Conservation (phyloP, 2,888 invertebrate genomes). For the Aproaerema taeniolella region DNA sequence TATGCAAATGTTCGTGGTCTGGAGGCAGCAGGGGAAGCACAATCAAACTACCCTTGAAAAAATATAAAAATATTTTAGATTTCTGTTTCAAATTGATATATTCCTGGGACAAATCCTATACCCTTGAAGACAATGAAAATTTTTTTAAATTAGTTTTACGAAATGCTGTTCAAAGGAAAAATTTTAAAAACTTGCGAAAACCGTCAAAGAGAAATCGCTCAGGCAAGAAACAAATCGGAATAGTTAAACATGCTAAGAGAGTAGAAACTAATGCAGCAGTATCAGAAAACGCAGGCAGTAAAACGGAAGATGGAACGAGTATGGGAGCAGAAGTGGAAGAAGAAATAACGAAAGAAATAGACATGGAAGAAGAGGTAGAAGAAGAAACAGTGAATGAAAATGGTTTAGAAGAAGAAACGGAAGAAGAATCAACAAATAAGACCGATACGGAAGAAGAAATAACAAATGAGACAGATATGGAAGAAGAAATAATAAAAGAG, state of each 20-base stretch:
- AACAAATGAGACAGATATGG: no score
- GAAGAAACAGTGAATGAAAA: neutral
- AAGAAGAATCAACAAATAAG: neutral
- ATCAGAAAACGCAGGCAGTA: neutral
- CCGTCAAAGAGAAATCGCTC: no score
- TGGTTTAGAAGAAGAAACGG: neutral
- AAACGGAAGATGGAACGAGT: no score
- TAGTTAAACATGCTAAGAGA: neutral
- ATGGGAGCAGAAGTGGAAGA: no score
- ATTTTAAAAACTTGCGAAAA: no score
- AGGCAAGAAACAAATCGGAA: slow-evolving; percentile 1
- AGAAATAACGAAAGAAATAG: no score
- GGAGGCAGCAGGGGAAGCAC: slow-evolving; percentile 16
- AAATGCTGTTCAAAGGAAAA: no score
- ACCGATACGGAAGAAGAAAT: neutral
- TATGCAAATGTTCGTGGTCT: slow-evolving; percentile 17
- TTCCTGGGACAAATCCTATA: slow-evolving; percentile 16
- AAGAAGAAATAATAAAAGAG: no score
- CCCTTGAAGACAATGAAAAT: slow-evolving; percentile 12
- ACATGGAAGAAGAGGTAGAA: no score
- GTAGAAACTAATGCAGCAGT: neutral
- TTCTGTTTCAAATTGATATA: slow-evolving; percentile 15
- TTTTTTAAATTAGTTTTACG: slow-evolving; percentile 16
- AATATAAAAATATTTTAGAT: slow-evolving; percentile 14
- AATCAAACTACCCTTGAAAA: slow-evolving; percentile 12